Conservation (phyloP, 2,888 invertebrate genomes). For the Phyto melanocephala region DNA sequence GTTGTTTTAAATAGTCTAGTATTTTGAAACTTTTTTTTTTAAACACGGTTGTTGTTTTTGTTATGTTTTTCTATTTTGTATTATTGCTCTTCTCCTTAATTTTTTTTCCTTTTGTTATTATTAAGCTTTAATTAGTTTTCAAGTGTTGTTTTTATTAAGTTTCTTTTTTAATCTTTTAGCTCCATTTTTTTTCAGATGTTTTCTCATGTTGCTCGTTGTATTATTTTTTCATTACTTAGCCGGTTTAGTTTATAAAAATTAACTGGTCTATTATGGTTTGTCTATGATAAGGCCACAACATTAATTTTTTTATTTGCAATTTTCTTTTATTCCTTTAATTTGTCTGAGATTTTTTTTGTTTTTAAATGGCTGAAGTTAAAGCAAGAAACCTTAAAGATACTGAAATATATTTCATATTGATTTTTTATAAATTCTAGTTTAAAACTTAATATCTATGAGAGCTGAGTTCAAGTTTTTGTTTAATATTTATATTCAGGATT, state of each 20-base stretch:
- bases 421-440: too few relatives aligned
- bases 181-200: conserved; percentile 34
- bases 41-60: conserved; percentile 58
- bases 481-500: too few relatives aligned
- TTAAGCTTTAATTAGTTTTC: conserved; percentile 78
- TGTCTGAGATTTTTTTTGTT: conserved; percentile 35
- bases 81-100: conserved; percentile 69
- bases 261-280: conserved; percentile 57
- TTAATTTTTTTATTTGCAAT: conserved; percentile 22
- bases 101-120: conserved; percentile 68
- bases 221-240: conserved; percentile 47
- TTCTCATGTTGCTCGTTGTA: conserved; percentile 17
- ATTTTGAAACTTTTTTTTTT: conserved; percentile 68
- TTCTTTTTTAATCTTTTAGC: conserved; percentile 68
- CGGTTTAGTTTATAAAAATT: conserved; percentile 69
- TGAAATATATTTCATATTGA: too few relatives aligned
- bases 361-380: background rate
- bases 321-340: conserved; percentile 39
- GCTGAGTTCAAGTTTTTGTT: too few relatives aligned
- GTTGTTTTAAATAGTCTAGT: conserved; percentile 38
- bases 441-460: too few relatives aligned
- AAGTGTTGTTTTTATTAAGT: conserved; percentile 75
- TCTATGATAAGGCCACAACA: conserved; percentile 55
- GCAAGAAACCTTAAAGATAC: too few relatives aligned
- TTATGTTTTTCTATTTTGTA: conserved; percentile 49